Conservation (phyloP, 2,888 invertebrate species). For the Argynnis bischoffii region DNA sequence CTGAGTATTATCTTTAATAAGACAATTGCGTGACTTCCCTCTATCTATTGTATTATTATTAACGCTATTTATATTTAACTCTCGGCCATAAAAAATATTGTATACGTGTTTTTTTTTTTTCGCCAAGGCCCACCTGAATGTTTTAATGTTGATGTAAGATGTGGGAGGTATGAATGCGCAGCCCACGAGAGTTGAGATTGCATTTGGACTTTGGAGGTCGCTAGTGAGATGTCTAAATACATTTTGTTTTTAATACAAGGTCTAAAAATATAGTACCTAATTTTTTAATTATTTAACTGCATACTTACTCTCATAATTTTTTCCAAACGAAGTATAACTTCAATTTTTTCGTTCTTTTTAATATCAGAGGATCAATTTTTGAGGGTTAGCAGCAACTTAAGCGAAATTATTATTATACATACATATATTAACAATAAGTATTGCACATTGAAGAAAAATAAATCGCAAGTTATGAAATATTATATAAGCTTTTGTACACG, state of each 20-base stretch:
- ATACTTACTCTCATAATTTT: too few species aligned
- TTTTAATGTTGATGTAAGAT: slow-evolving; percentile 43
- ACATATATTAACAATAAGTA: too few species aligned
- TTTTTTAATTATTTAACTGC: too few species aligned
- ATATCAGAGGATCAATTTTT: too few species aligned
- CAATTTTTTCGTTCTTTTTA: too few species aligned
- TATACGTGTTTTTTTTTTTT: slow-evolving; percentile 38
- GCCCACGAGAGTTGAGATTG: slow-evolving; percentile 24
- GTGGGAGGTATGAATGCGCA: slow-evolving; percentile 36
- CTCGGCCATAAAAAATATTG: slow-evolving; percentile 33
- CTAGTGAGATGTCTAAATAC: slow-evolving; percentile 44
- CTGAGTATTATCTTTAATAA: slow-evolving; percentile 35
- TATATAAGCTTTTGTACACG: too few species aligned
- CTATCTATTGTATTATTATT: slow-evolving; percentile 44
- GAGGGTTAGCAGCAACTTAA: too few species aligned
- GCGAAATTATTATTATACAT: too few species aligned
- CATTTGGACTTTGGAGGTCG: slow-evolving; percentile 32
- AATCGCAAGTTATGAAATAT: too few species aligned
- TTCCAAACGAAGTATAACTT: too few species aligned
- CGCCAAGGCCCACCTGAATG: slow-evolving; percentile 36
- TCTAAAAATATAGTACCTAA: slow-evolving; percentile 28
- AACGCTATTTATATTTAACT: slow-evolving; percentile 38
- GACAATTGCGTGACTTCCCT: slow-evolving; percentile 45
- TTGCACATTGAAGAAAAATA: too few species aligned
- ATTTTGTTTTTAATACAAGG: slow-evolving; percentile 15